phyloP scores from a whole-genome alignment of 1,140 invertebrate genomes.

The Spodoptera frugiperda region DNA sequence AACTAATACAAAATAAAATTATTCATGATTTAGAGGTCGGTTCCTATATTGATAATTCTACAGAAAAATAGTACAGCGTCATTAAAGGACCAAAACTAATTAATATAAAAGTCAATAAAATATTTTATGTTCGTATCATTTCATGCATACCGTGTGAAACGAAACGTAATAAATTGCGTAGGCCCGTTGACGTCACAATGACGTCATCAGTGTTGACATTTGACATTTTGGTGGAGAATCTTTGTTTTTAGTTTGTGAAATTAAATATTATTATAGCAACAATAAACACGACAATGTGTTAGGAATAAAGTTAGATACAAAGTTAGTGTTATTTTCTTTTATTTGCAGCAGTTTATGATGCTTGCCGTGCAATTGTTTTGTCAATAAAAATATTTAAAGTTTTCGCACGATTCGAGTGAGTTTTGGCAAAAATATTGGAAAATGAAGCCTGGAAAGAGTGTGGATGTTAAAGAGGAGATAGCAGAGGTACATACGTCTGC shows the following conservation, averaged over 20 bases:
- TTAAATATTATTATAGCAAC: constrained; percentile 35
- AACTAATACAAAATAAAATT: too few relatives aligned
- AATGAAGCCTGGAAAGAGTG: constrained; percentile 81
- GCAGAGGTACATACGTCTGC: constrained; percentile 75
- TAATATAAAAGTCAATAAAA: too few relatives aligned
- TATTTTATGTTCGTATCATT: not conserved
- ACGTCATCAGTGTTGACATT: constrained; percentile 77
- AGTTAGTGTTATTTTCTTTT: constrained; percentile 21
- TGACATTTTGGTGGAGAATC: constrained; percentile 62
- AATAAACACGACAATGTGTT: constrained; percentile 54
- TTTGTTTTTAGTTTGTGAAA: constrained; percentile 47
- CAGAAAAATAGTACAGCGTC: too few relatives aligned
- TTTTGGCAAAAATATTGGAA: constrained; percentile 50
- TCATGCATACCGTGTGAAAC: constrained; percentile 44
- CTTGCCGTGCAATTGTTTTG: not conserved
- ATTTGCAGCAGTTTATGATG: constrained; percentile 25
- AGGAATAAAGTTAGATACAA: constrained; percentile 15
- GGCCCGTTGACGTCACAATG: constrained; percentile 73
- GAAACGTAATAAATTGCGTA: constrained; percentile 53
- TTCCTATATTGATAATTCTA: too few relatives aligned
- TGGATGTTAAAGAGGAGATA: constrained; percentile 76
- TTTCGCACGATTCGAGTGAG: constrained; percentile 45
- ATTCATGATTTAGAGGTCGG: too few relatives aligned
- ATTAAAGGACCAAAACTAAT: too few relatives aligned
- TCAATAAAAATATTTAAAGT: constrained; percentile 7